Percentiles rank a stretch among this genome's conserved stretches.
phyloP scores from a whole-genome alignment of 2,888 invertebrate species.

The Crematogaster levior region DNA sequence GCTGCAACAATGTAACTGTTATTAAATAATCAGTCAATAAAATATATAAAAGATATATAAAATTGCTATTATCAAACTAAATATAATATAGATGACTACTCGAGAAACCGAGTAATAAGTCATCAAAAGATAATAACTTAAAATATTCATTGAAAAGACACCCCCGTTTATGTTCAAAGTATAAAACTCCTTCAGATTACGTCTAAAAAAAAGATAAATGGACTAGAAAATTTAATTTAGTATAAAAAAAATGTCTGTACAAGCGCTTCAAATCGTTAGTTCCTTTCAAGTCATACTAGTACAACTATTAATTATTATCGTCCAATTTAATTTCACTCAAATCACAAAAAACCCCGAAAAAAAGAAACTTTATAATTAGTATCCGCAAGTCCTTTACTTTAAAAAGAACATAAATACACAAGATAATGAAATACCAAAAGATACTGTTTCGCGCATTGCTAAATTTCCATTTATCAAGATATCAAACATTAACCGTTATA shows the following conservation, averaged over 20 bases:
- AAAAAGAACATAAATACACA: conserved; percentile 56
- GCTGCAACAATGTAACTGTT: conserved; percentile 83
- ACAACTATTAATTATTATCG: conserved; percentile 9
- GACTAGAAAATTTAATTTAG: conserved; percentile 43
- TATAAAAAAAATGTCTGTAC: conserved; percentile 36
- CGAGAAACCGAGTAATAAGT: neutral
- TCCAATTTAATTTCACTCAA: conserved; percentile 20
- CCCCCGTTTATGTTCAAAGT: conserved; percentile 60
- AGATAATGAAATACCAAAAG: conserved; percentile 59
- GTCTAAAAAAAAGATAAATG: conserved; percentile 46
- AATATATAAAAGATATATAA: conserved; percentile 35
- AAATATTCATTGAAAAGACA: conserved; percentile 30
- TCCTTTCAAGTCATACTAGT: conserved; percentile 26
- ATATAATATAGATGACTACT: conserved; percentile 19
- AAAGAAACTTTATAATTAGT: conserved; percentile 18
- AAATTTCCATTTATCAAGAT: neutral
- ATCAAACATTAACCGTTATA: neutral
- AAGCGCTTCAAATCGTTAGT: conserved; percentile 52
- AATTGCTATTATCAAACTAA: conserved; percentile 27
- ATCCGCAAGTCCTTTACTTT: conserved; percentile 43
- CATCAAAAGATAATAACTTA: conserved; percentile 21
- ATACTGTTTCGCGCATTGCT: conserved; percentile 51
- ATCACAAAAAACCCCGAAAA: neutral
- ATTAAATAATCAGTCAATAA: conserved; percentile 71
- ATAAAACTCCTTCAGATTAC: conserved; percentile 66